Evolutionary conservation across 1,140 invertebrate species (phyloP).

Genomic region (Diabrotica undecimpunctata): DNA sequence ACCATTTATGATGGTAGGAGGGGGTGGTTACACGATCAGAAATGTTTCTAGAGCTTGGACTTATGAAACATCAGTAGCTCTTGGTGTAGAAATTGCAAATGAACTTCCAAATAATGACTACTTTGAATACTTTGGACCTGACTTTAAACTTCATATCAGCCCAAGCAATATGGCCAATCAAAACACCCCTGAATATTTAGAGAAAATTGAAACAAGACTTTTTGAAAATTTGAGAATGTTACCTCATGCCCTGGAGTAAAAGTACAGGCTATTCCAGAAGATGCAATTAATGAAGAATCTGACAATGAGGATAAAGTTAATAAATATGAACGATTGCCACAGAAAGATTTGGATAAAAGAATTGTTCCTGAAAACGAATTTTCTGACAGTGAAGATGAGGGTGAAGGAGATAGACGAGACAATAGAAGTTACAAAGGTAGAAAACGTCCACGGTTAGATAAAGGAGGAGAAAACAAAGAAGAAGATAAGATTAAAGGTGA

Average conservation of each 20-base stretch:
- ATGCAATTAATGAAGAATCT: constrained; percentile 66
- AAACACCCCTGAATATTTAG: constrained; percentile 96
- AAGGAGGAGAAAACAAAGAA: constrained; percentile 52
- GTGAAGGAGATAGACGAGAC: constrained; percentile 77
- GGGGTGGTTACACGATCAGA: constrained; percentile 98
- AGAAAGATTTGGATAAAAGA: constrained; percentile 87
- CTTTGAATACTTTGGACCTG: constrained; percentile 99
- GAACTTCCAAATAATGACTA: constrained; percentile 99
- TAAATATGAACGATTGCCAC: constrained; percentile 84
- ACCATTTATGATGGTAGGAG: constrained; percentile 90
- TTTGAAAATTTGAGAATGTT: constrained; percentile 98
- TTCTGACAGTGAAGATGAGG: constrained; percentile 96
- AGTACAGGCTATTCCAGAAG: constrained; percentile 89
- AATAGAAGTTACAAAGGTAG: constrained; percentile 72
- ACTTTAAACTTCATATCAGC: constrained; percentile 99
- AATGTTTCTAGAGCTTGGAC: constrained; percentile 99
- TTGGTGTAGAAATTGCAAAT: constrained; percentile 95
- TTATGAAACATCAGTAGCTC: constrained; percentile 94
- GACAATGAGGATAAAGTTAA: constrained; percentile 87
- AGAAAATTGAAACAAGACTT: constrained; percentile 93
- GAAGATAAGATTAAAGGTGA: constrained; percentile 55
- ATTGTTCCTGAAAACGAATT: constrained; percentile 95
- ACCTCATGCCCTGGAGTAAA: constrained; percentile 96
- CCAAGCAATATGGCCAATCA: constrained; percentile 99
- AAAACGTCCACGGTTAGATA: constrained; percentile 77